These are phyloP conservation scores for Chymomyza costata DNA, from an alignment of 1,140 invertebrate genomes.

Conservation along the genomic window DNA sequence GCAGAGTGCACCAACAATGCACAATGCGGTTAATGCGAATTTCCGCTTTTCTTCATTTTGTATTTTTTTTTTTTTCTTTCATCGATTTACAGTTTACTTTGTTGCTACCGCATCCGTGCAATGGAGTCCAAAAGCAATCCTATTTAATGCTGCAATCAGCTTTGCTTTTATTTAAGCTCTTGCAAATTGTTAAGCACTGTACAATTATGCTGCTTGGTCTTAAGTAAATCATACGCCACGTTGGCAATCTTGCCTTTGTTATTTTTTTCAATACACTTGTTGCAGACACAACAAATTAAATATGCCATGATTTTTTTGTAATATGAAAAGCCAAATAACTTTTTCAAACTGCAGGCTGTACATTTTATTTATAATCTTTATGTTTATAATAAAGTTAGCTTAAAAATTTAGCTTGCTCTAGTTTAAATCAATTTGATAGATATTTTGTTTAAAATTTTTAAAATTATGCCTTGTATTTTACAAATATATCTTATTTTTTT, in stretches of 20 bases:
- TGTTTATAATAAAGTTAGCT: not conserved
- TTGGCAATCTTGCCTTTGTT: conserved; percentile 12
- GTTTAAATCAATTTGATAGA: no score
- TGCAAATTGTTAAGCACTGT: conserved; percentile 34
- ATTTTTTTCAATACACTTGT: conserved; percentile 4
- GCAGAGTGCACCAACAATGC: conserved; percentile 27
- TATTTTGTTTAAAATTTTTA: no score
- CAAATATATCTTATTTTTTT: no score
- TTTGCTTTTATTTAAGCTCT: conserved; percentile 54
- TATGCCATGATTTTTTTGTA: not conserved
- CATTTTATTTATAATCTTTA: not conserved
- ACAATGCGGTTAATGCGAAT: conserved; percentile 49
- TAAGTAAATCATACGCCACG: conserved; percentile 61
- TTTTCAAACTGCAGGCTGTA: not conserved
- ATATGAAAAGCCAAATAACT: no score
- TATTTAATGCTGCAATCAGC: conserved; percentile 67
- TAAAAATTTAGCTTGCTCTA: no score
- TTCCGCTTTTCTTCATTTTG: conserved; percentile 35
- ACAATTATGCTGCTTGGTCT: conserved; percentile 33
- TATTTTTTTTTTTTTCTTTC: conserved; percentile 35
- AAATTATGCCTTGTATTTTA: no score
- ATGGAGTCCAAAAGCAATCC: conserved; percentile 32
- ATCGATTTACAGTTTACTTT: conserved; percentile 47
- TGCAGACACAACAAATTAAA: conserved; percentile 27
- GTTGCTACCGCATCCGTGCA: conserved; percentile 17